Conservation (phyloP, 2,113 vertebrate genomes). For the Phoxinus phoxinus region DNA sequence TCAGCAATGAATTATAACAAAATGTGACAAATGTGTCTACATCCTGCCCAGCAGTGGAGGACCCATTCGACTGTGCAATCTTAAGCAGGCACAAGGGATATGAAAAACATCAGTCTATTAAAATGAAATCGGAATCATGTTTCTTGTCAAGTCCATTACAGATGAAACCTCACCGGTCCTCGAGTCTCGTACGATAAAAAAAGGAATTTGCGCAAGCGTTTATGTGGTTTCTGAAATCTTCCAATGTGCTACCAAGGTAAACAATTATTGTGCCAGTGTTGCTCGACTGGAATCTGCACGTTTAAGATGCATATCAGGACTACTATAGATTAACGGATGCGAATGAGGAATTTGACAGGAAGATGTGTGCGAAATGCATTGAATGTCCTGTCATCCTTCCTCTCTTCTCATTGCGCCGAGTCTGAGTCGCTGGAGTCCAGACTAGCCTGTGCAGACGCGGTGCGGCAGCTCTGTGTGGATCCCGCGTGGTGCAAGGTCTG, state of each 20-base stretch:
- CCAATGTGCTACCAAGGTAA: slow-evolving; percentile 56
- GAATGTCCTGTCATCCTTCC: slow-evolving; percentile 57
- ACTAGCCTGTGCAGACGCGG: slow-evolving; percentile 82
- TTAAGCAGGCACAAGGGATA: slow-evolving; percentile 41
- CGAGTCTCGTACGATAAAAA: slow-evolving; percentile 61
- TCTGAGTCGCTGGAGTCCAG: slow-evolving; percentile 96
- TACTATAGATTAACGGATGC: slow-evolving; percentile 63
- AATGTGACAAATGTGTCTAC: slow-evolving; percentile 29
- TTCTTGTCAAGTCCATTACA: slow-evolving; percentile 55
- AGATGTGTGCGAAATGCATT: slow-evolving; percentile 51
- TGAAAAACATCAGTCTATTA: slow-evolving; percentile 28
- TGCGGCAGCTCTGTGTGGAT: slow-evolving; percentile 71
- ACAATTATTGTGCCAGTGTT: slow-evolving; percentile 54
- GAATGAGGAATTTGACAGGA: slow-evolving; percentile 55
- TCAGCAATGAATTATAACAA: slow-evolving; percentile 16
- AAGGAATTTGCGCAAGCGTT: slow-evolving; percentile 58
- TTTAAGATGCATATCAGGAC: slow-evolving; percentile 41
- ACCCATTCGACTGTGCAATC: slow-evolving; percentile 15
- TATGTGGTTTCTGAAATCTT: slow-evolving; percentile 51
- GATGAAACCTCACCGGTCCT: slow-evolving; percentile 56
- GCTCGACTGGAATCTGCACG: slow-evolving; percentile 50
- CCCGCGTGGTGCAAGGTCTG: slow-evolving; percentile 83
- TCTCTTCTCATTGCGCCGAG: slow-evolving; percentile 83
- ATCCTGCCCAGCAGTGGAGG: slow-evolving; percentile 22
- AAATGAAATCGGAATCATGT: slow-evolving; percentile 40